Percentiles rank a stretch among this genome's conserved stretches.
Evolutionary conservation across 2,113 vertebrate genomes (phyloP).

Genomic region (Stomatorhinus ivindoensis): DNA sequence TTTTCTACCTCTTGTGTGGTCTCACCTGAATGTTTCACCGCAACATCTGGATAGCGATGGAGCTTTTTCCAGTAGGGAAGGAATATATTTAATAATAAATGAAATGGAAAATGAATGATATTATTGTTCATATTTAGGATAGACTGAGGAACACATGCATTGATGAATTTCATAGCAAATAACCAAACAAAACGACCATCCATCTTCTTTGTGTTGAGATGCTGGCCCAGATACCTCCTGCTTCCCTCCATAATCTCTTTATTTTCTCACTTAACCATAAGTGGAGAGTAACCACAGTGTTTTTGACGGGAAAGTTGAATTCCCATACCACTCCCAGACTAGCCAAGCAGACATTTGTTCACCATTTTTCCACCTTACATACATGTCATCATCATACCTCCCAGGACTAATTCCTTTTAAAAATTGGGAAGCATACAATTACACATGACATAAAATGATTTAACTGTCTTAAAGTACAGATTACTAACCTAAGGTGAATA

Average conservation of each 20-base stretch:
- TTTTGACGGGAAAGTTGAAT: conserved; percentile 56
- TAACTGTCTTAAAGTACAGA: conserved; percentile 46
- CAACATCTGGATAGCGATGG: conserved; percentile 56
- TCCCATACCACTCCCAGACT: conserved; percentile 56
- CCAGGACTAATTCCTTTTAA: conserved; percentile 49
- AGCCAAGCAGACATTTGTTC: conserved; percentile 61
- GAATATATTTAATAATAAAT: conserved; percentile 16
- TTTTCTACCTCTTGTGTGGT: conserved; percentile 58
- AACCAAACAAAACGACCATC: neutral
- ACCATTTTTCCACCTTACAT: conserved; percentile 58
- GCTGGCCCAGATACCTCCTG: neutral
- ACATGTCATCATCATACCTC: conserved; percentile 50
- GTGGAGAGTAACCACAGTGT: conserved; percentile 65
- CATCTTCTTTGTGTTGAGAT: neutral
- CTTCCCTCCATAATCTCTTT: conserved; percentile 30
- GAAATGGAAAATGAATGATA: neutral
- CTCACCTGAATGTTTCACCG: conserved; percentile 47
- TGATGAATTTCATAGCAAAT: neutral
- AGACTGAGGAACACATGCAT: neutral
- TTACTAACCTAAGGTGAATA: conserved; percentile 34
- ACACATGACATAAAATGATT: conserved; percentile 60
- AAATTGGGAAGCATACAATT: conserved; percentile 31
- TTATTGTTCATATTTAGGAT: neutral
- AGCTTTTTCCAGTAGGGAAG: conserved; percentile 1
- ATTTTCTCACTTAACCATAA: conserved; percentile 52